Conservation (phyloP, 92 coral and sea anemone genomes). For the Porites evermanni region DNA sequence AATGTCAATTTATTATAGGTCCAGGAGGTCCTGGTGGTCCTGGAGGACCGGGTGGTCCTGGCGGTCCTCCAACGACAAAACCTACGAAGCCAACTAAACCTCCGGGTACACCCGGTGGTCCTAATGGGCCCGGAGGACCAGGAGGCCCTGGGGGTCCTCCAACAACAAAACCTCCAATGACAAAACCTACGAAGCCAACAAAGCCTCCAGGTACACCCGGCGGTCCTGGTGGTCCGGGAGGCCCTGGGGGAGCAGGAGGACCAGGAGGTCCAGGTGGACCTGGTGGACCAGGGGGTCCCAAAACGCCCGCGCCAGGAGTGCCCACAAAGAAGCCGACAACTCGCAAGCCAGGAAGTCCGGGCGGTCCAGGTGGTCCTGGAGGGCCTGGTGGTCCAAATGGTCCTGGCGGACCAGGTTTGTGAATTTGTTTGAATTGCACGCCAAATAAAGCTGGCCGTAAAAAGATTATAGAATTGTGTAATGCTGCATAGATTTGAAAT, state of each 20-base stretch:
- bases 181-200: constrained; percentile 7
- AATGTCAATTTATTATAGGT: background rate
- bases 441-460: too few species aligned
- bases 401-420: constrained; percentile 41
- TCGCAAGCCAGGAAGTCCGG: constrained; percentile 79
- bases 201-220: constrained; percentile 73
- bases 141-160: constrained; percentile 84
- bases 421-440: background rate
- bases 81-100: constrained; percentile 50
- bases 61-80: constrained; percentile 57
- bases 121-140: constrained; percentile 69
- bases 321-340: constrained; percentile 55
- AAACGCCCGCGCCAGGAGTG: constrained; percentile 75
- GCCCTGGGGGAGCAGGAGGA: constrained; percentile 82
- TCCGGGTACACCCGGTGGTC: constrained; percentile 76
- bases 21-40: constrained; percentile 68
- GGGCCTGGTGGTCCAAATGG: constrained; percentile 68
- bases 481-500: too few species aligned
- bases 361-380: constrained; percentile 79
- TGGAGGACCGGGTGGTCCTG: constrained; percentile 61
- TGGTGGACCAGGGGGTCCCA: constrained; percentile 84
- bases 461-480: too few species aligned
- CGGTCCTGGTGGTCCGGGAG: constrained; percentile 81
- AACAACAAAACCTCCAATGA: background rate
- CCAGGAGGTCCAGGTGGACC: constrained; percentile 92